These are phyloP conservation scores for Salticus scenicus DNA, from an alignment of 2,888 invertebrate genomes.

Conservation along the genomic window DNA sequence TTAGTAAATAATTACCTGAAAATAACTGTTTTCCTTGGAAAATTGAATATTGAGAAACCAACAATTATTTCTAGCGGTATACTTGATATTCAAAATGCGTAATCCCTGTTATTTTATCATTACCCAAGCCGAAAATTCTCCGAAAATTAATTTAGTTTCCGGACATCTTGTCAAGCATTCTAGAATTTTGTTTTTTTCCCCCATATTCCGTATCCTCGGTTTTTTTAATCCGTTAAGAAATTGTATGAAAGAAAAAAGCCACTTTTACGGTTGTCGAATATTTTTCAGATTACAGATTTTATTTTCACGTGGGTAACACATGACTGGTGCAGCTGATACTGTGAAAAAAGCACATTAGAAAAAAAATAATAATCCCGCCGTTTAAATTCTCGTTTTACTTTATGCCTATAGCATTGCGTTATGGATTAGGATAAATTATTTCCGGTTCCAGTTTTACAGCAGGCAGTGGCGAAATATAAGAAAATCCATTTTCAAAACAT, in stretches of 20 bases:
- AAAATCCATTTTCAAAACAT: constrained; percentile 38
- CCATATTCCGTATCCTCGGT: background rate
- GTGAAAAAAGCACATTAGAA: background rate
- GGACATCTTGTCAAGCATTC: background rate
- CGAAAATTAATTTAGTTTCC: constrained; percentile 9
- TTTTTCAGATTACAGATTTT: constrained; percentile 1
- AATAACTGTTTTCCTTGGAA: constrained; percentile 23
- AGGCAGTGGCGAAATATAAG: background rate
- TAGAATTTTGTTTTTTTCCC: constrained; percentile 4
- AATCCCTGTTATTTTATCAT: constrained; percentile 55
- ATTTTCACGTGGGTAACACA: constrained; percentile 9
- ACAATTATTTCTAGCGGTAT: background rate
- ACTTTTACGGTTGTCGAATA: background rate
- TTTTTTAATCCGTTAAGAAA: constrained; percentile 22
- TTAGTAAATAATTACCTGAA: constrained; percentile 45
- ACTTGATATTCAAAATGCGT: background rate
- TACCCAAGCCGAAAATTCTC: background rate
- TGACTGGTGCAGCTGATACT: constrained; percentile 11
- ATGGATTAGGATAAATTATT: constrained; percentile 54
- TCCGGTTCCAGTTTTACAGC: constrained; percentile 22
- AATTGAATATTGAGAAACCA: background rate
- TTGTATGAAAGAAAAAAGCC: constrained; percentile 7
- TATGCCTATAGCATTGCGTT: constrained; percentile 26
- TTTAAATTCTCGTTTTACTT: constrained; percentile 50
- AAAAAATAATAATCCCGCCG: constrained; percentile 40